These are phyloP conservation scores for Calephelis nemesis DNA, from an alignment of 1,140 invertebrate genomes.

Conservation along the genomic window DNA sequence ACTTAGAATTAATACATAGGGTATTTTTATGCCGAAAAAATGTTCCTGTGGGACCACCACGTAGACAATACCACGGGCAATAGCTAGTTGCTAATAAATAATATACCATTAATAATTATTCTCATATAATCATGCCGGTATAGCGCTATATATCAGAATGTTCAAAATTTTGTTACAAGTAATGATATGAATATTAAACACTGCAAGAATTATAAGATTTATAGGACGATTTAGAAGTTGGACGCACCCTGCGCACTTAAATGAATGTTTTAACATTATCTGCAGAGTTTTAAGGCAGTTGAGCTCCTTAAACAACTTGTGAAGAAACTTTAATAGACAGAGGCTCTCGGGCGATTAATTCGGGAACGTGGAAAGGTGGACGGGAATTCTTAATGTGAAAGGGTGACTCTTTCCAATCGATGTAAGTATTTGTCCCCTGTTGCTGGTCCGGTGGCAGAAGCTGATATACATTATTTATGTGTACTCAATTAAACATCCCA, in stretches of 20 bases:
- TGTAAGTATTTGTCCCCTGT: conserved; percentile 26
- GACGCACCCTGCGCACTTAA: conserved; percentile 60
- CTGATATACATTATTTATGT: conserved; percentile 10
- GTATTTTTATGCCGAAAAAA: no score
- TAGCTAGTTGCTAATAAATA: no score
- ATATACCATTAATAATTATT: no score
- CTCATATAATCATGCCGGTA: no score
- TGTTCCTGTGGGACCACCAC: no score
- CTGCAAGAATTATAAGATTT: conserved; percentile 75
- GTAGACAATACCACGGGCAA: no score
- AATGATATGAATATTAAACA: conserved; percentile 77
- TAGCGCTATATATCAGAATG: conserved; percentile 3
- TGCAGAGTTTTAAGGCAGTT: conserved; percentile 67
- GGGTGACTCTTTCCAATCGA: conserved; percentile 52
- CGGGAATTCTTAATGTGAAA: conserved; percentile 71
- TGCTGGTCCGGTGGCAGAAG: not conserved
- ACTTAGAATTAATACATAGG: no score
- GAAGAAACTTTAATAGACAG: conserved; percentile 76
- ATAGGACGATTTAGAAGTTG: conserved; percentile 71
- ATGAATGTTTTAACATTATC: conserved; percentile 79
- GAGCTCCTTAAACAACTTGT: conserved; percentile 72
- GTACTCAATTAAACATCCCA: not conserved
- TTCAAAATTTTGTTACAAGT: conserved; percentile 25
- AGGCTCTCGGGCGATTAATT: conserved; percentile 75
- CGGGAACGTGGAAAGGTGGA: conserved; percentile 66